Percentiles rank a stretch among this genome's conserved stretches.
These are phyloP conservation scores for Sinopyrophorus schimmeli DNA, from an alignment of 2,888 invertebrate species.

Conservation along the genomic window DNA sequence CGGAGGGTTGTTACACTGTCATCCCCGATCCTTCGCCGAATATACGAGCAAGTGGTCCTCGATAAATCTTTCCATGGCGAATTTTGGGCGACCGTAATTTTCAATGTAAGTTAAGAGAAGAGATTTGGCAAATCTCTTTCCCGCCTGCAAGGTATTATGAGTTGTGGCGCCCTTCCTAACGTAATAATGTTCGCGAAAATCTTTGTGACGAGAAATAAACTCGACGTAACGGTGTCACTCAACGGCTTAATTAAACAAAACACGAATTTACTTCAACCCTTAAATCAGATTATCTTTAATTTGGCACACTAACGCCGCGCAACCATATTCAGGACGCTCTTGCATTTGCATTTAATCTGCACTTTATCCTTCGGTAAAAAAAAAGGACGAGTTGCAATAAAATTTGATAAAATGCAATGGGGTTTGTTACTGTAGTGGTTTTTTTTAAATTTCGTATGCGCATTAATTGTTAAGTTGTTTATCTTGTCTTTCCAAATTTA, in stretches of 20 bases:
- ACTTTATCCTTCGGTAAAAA: neutral
- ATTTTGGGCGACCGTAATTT: slow-evolving; percentile 1
- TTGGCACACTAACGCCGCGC: neutral
- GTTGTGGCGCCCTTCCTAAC: too few species aligned
- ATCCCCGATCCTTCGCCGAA: slow-evolving; percentile 7
- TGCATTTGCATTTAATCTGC: neutral
- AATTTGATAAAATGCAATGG: slow-evolving; percentile 3
- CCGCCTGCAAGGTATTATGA: too few species aligned
- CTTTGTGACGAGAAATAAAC: neutral
- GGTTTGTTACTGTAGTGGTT: too few species aligned
- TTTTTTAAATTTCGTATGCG: too few species aligned
- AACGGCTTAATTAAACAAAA: neutral
- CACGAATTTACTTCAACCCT: slow-evolving; percentile 2
- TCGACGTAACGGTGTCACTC: slow-evolving; percentile 1
- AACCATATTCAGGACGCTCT: neutral
- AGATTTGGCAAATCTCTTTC: too few species aligned
- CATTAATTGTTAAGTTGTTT: too few species aligned
- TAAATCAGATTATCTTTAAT: neutral
- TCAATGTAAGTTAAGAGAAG: neutral
- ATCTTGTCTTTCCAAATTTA: too few species aligned
- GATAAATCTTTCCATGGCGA: slow-evolving; percentile 3
- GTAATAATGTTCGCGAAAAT: too few species aligned
- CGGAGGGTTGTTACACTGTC: slow-evolving; percentile 2
- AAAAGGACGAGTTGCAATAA: too few species aligned
- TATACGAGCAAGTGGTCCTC: slow-evolving; percentile 6